Conservation (phyloP, 2,113 vertebrate species). For the Oryzias curvinotus region DNA sequence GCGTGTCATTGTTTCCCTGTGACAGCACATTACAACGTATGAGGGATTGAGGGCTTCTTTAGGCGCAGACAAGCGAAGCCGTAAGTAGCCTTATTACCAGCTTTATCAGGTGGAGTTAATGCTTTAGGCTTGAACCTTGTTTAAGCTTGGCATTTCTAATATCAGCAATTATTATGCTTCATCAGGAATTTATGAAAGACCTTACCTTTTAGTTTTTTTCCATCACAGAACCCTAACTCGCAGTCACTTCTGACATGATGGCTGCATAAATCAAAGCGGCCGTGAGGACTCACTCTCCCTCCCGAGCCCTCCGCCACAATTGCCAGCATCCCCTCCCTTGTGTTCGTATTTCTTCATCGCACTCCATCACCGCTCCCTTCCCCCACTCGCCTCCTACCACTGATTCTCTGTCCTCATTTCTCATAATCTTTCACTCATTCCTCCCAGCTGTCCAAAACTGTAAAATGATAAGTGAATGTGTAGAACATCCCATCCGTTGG, state of each 20-base stretch:
- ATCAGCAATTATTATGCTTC: slow-evolving; percentile 46
- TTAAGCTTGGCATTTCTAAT: slow-evolving; percentile 35
- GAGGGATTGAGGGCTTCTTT: slow-evolving; percentile 29
- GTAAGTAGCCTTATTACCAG: slow-evolving; percentile 29
- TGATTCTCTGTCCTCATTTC: neutral
- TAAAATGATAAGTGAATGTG: slow-evolving; percentile 28
- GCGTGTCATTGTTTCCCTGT: slow-evolving; percentile 22
- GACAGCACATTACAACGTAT: slow-evolving; percentile 15
- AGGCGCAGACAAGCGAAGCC: slow-evolving; percentile 32
- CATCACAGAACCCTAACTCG: slow-evolving; percentile 49
- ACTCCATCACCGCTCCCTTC: slow-evolving; percentile 13
- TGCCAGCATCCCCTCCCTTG: slow-evolving; percentile 6
- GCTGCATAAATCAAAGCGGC: slow-evolving; percentile 65
- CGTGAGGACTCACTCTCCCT: slow-evolving; percentile 24
- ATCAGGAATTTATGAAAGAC: slow-evolving; percentile 55
- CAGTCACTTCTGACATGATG: slow-evolving; percentile 49
- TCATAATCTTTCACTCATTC: slow-evolving; percentile 19
- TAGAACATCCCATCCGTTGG: slow-evolving; percentile 9
- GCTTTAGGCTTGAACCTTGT: slow-evolving; percentile 29
- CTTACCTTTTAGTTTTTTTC: slow-evolving; percentile 19
- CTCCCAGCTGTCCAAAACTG: slow-evolving; percentile 18
- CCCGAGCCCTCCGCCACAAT: slow-evolving; percentile 1
- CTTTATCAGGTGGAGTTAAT: slow-evolving; percentile 25
- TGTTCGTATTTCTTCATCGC: slow-evolving; percentile 29
- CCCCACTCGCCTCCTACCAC: neutral